Evolutionary conservation across 2,797 vertebrate genomes (phyloP).

Genomic region (Gephyroberyx darwinii): DNA sequence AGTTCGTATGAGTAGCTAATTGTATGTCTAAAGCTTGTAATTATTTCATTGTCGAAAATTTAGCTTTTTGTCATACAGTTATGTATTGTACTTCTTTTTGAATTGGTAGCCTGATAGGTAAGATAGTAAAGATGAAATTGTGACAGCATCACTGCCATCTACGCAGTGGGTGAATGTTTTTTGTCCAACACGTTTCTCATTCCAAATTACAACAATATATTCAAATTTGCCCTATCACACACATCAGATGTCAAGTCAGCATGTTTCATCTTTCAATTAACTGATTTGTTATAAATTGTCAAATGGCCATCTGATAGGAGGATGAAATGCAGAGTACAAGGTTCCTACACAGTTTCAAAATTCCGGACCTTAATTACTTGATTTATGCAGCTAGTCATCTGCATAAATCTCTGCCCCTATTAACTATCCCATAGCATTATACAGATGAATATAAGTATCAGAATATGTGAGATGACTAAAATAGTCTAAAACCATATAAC

Average conservation of each 20-base stretch:
- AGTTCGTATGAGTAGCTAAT: constrained; percentile 21
- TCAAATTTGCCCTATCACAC: background rate
- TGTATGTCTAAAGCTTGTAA: constrained; percentile 16
- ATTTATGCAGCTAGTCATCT: constrained; percentile 5
- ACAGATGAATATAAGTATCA: too few species aligned
- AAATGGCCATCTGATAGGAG: constrained; percentile 12
- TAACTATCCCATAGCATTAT: too few species aligned
- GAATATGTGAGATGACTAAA: too few species aligned
- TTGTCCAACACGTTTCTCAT: background rate
- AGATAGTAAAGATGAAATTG: constrained; percentile 13
- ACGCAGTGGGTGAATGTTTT: background rate
- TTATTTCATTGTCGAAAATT: constrained; percentile 7
- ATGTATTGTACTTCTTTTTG: too few species aligned
- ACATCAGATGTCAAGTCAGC: background rate
- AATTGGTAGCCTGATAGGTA: background rate
- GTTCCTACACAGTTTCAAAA: too few species aligned
- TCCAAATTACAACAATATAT: background rate
- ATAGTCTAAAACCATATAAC: too few species aligned
- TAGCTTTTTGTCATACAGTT: constrained; percentile 13
- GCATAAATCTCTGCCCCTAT: too few species aligned
- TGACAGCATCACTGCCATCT: constrained; percentile 1
- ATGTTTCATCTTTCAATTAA: background rate
- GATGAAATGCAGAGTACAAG: constrained; percentile 8
- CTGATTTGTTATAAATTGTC: constrained; percentile 18
- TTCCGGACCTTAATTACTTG: too few species aligned